phyloP scores from a whole-genome alignment of 2,888 invertebrate genomes.

The Eristalinus sepulchralis region DNA sequence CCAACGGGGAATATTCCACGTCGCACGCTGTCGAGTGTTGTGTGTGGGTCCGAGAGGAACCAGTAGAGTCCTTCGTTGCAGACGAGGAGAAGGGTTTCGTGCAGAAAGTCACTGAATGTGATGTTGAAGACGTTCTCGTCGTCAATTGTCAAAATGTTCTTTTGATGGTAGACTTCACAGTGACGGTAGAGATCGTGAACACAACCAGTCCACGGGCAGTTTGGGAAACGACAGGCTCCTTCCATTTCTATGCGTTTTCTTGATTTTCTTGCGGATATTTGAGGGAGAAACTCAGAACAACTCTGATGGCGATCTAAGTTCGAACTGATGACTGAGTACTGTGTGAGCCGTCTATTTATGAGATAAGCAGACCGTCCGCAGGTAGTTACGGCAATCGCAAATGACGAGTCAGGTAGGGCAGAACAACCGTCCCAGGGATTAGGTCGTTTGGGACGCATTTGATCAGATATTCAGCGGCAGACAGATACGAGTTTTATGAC shows the following conservation, averaged over 20 bases:
- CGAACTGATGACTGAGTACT: not conserved
- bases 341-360: not conserved
- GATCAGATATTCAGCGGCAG: not conserved
- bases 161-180: conserved; percentile 53
- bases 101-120: conserved; percentile 49
- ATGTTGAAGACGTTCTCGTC: conserved; percentile 64
- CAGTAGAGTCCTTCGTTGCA: conserved; percentile 66
- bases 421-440: not conserved
- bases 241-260: not conserved
- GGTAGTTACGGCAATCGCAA: not conserved
- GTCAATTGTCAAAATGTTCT: conserved; percentile 51
- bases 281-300: not conserved
- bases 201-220: conserved; percentile 63
- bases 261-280: not conserved
- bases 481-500: not conserved
- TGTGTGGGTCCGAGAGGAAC: conserved; percentile 34
- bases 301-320: not conserved
- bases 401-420: too few relatives aligned
- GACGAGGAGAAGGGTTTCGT: conserved; percentile 57
- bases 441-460: not conserved
- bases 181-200: conserved; percentile 65
- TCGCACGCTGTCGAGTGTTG: not conserved
- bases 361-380: not conserved
- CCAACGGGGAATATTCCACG: conserved; percentile 72
- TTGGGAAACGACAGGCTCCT: conserved; percentile 53